phyloP scores from a whole-genome alignment of 2,113 vertebrate genomes.

The Dicentrarchus labrax region DNA sequence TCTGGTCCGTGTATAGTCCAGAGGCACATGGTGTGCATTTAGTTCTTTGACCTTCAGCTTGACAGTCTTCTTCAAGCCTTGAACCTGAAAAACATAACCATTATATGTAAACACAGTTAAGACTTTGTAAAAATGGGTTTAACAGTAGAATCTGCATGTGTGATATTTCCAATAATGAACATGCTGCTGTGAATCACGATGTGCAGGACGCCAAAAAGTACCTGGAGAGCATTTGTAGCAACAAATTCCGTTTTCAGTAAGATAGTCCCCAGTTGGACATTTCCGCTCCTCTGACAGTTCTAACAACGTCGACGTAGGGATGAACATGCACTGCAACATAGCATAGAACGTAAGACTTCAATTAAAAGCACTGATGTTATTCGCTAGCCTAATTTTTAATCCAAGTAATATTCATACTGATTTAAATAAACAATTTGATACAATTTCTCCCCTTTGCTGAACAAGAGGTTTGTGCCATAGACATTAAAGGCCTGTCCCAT shows the following conservation, averaged over 20 bases:
- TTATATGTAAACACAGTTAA: not conserved
- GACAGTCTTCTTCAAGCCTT: slow-evolving; percentile 63
- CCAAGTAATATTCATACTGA: too few species aligned
- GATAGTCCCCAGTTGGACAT: slow-evolving; percentile 43
- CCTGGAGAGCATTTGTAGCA: slow-evolving; percentile 82
- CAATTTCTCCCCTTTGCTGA: too few species aligned
- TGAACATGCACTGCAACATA: slow-evolving; percentile 60
- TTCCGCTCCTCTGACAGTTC: not conserved
- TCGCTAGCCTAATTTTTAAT: too few species aligned
- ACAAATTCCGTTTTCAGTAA: slow-evolving; percentile 33
- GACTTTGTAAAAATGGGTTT: not conserved
- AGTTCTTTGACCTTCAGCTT: not conserved
- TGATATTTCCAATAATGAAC: not conserved
- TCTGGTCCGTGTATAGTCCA: slow-evolving; percentile 36
- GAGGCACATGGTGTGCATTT: slow-evolving; percentile 37
- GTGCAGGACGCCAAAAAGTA: slow-evolving; percentile 34
- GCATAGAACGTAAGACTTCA: not conserved
- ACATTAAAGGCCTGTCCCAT: too few species aligned
- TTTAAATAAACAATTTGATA: too few species aligned
- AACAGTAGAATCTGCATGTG: not conserved
- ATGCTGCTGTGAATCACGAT: not conserved
- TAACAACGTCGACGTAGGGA: not conserved
- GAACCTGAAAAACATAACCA: slow-evolving; percentile 68
- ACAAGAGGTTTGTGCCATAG: too few species aligned
- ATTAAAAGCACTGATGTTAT: too few species aligned